Conservation (phyloP, 2,113 vertebrate genomes). For the Miniopterus natalensis region DNA sequence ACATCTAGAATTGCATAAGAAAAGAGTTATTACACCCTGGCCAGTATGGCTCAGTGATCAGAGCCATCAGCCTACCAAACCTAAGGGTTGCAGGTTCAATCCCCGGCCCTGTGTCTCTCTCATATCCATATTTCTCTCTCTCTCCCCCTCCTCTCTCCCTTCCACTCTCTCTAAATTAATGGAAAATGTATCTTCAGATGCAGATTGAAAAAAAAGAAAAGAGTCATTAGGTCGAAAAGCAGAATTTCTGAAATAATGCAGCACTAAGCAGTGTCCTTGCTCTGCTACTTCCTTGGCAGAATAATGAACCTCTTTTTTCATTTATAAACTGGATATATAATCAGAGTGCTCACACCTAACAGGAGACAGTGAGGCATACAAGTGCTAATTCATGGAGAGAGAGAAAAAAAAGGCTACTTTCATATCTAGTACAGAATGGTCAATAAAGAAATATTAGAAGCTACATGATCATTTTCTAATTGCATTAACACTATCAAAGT, state of each 20-base stretch:
- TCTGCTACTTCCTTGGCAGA: background rate
- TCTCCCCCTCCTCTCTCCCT: too few species aligned
- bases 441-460: background rate
- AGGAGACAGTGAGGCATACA: background rate
- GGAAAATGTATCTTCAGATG: too few species aligned
- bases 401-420: too few species aligned
- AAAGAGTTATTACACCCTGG: background rate
- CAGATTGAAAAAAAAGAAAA: background rate
- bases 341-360: background rate
- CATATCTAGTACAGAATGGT: background rate
- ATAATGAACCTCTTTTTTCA: background rate
- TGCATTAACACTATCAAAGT: background rate
- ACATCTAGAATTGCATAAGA: background rate
- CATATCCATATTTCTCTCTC: too few species aligned
- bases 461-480: background rate
- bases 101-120: too few species aligned
- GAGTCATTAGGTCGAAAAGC: background rate
- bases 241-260: background rate
- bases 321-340: background rate
- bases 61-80: too few species aligned
- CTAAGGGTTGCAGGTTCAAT: too few species aligned
- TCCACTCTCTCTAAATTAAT: too few species aligned
- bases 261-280: background rate
- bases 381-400: background rate
- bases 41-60: too few species aligned